Base-by-base conservation (phyloP, 2,888 invertebrate genomes). In the Dendrolimus pini region DNA sequence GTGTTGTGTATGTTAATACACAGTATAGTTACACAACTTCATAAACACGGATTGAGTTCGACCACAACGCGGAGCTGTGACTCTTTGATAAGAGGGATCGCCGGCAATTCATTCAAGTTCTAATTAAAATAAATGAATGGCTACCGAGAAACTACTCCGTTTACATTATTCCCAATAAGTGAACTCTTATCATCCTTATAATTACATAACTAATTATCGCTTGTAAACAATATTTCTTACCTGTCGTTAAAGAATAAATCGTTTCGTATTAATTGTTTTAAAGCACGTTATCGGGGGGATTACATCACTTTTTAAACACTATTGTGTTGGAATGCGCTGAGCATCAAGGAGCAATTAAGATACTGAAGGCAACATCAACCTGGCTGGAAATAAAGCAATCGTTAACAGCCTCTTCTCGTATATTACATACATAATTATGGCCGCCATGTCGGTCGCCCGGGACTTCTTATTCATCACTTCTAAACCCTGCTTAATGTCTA, bases 71-170 rank as follows among this genome's bases (percentile, higher is more conserved):
- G 65, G 60, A 65, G 60, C 67, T 67, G 68, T 69, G 74, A 72
- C 73, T 72, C 59, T 62, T 30, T 67, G 84, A 84, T 84, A 83
- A 81, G 66, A 61, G 66, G 71, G 80, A 79, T 83, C 82, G 75
- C 68, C 69, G 69, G 69, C 74, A 75, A 77, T 75, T 82, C 82
- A 83, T 84, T 81, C 78, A 82, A 72, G 70, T 70, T 72, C 71
- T 78, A 77, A 80, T 77, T 76, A 80, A 81, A 78, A 78, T 77
- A 77, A 79, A 78, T 83, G 78, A 83, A 84, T 73, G 75, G 72
- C 68, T 70, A 67, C 65, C 64, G 67, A 60, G 60, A 62, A 58
- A 59, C 60, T 59, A 58, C 56, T 60, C 56, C 30, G 30, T 30
- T 30, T 30, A 30, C 30, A 30, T 30, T 59, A 61, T 56, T 61